Evolutionary conservation across 53 echinoderm and acorn worm species (phyloP).

Genomic region (Henricia sp.): DNA sequence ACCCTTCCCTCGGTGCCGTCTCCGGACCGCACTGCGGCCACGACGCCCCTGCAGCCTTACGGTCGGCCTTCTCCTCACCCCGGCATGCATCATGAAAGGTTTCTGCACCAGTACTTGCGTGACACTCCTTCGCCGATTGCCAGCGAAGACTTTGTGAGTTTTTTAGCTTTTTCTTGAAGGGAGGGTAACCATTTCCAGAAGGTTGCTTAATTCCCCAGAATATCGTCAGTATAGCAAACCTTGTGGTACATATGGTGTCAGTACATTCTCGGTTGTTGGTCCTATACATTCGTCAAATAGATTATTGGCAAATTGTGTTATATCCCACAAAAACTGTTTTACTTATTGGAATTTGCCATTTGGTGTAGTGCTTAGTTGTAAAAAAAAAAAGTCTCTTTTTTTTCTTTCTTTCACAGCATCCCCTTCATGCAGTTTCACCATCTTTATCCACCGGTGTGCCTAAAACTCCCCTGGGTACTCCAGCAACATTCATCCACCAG

Average conservation of each 20-base stretch:
- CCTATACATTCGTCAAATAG: background rate
- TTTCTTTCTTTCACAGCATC: conserved; percentile 51
- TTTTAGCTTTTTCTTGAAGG: background rate
- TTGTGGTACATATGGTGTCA: too few species aligned
- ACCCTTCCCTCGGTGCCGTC: conserved; percentile 84
- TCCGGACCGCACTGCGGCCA: conserved; percentile 63
- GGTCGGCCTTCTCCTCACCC: too few species aligned
- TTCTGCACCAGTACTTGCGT: conserved; percentile 17
- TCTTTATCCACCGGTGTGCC: conserved; percentile 77
- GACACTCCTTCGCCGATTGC: conserved; percentile 68
- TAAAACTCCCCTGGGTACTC: conserved; percentile 78
- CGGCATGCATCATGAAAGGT: too few species aligned
- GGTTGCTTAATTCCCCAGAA: too few species aligned
- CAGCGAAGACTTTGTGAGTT: conserved; percentile 94
- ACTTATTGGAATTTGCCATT: too few species aligned
- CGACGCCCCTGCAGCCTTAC: conserved; percentile 65
- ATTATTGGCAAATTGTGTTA: too few species aligned
- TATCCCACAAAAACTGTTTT: too few species aligned
- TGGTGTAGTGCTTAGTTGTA: too few species aligned
- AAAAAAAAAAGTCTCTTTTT: background rate
- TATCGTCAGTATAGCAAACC: too few species aligned
- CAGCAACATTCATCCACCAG: conserved; percentile 44
- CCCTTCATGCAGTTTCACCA: conserved; percentile 75
- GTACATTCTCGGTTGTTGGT: too few species aligned
- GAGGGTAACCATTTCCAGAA: too few species aligned